These are phyloP conservation scores for Aphidius gifuensis DNA, from an alignment of 1,140 invertebrate genomes.

Conservation along the genomic window DNA sequence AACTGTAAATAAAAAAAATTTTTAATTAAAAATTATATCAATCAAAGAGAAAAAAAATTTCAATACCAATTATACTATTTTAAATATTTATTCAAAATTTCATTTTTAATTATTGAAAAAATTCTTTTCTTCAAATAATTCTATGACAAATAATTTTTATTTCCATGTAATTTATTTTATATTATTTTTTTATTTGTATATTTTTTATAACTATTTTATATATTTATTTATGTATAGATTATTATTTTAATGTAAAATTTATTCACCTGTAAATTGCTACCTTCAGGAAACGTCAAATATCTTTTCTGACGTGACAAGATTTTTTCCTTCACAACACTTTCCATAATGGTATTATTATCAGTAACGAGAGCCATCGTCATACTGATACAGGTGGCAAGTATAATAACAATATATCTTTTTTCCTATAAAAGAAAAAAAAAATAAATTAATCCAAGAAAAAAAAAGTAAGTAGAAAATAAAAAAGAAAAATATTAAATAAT, in stretches of 20 bases:
- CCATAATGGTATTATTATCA: background rate
- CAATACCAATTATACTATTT: background rate
- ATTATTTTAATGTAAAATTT: background rate
- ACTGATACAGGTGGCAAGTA: constrained; percentile 9
- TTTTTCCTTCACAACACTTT: constrained; percentile 20
- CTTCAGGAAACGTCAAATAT: constrained; percentile 49
- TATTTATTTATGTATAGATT: background rate
- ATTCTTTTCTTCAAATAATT: background rate
- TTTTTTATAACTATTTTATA: background rate
- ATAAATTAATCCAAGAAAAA: background rate
- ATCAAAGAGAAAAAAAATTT: background rate
- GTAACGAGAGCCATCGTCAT: constrained; percentile 1
- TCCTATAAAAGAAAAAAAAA: background rate
- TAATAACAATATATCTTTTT: background rate
- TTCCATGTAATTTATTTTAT: background rate
- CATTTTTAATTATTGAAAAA: no score
- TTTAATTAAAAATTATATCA: background rate
- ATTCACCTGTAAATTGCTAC: constrained; percentile 49
- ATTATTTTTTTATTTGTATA: constrained; percentile 8
- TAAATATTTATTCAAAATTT: background rate
- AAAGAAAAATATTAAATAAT: no score
- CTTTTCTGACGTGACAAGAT: constrained; percentile 44
- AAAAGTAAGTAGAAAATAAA: background rate
- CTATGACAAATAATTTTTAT: background rate
- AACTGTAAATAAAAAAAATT: constrained; percentile 36